Evolutionary conservation across 2,113 vertebrate genomes (phyloP).

Genomic region (Entosphenus tridentatus): DNA sequence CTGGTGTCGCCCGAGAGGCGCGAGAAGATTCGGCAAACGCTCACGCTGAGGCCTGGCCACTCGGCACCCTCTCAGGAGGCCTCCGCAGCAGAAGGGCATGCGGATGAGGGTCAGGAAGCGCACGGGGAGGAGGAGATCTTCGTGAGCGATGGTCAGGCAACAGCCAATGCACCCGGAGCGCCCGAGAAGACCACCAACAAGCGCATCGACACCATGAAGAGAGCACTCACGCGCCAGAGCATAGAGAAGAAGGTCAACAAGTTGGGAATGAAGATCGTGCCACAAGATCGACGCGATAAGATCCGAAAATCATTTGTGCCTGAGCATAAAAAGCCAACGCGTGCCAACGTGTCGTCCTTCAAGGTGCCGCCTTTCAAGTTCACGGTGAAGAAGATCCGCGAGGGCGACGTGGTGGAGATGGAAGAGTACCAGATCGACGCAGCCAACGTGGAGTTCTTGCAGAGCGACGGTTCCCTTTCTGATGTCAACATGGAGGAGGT

Average conservation of each 20-base stretch:
- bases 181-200: slow-evolving; percentile 5
- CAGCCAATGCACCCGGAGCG: background rate
- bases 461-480: background rate
- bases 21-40: slow-evolving; percentile 71
- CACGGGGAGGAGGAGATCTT: background rate
- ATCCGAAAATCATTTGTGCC: slow-evolving; percentile 14
- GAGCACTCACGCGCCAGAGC: background rate
- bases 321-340: slow-evolving; percentile 48
- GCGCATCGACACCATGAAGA: slow-evolving; percentile 5
- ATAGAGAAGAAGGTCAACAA: slow-evolving; percentile 3
- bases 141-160: background rate
- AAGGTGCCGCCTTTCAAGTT: slow-evolving; percentile 56
- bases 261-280: background rate
- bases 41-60: slow-evolving; percentile 17
- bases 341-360: slow-evolving; percentile 43
- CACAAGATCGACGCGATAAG: slow-evolving; percentile 4
- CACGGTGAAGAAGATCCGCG: slow-evolving; percentile 38
- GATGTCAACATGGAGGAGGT: slow-evolving; percentile 1
- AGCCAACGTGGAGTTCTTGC: background rate
- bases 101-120: background rate
- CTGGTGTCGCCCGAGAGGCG: slow-evolving; percentile 61
- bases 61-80: slow-evolving; percentile 1
- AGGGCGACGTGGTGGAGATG: slow-evolving; percentile 20
- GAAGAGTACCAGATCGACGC: slow-evolving; percentile 3
- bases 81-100: background rate